Evolutionary conservation across 2,888 invertebrate species (phyloP).

Genomic region (Lacanobia wlatinum): DNA sequence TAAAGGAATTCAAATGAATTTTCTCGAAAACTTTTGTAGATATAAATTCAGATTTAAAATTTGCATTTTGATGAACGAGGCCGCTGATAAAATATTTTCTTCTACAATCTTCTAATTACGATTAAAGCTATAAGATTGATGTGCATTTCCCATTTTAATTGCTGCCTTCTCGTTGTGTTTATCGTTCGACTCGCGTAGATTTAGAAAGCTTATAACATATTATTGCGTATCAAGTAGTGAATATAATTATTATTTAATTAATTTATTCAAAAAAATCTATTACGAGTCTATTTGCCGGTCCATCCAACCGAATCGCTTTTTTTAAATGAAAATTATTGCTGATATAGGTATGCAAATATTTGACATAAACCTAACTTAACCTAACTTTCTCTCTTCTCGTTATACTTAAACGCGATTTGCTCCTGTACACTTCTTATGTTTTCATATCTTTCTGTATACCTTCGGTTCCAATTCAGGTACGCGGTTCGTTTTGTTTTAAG

Average conservation of each 20-base stretch:
- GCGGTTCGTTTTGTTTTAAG: no score
- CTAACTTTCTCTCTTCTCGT: no score
- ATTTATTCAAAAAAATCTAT: no score
- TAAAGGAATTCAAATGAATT: slow-evolving; percentile 43
- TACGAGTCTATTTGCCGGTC: no score
- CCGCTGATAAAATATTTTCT: slow-evolving; percentile 63
- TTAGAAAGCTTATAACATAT: slow-evolving; percentile 16
- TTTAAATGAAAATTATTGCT: no score
- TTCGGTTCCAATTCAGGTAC: no score
- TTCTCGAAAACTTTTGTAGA: slow-evolving; percentile 49
- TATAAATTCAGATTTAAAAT: slow-evolving; percentile 67
- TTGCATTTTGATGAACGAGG: slow-evolving; percentile 68
- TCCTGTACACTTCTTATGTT: no score
- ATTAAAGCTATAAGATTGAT: slow-evolving; percentile 40
- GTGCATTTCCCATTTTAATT: slow-evolving; percentile 34
- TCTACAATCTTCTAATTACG: slow-evolving; percentile 64
- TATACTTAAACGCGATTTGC: no score
- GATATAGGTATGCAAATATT: no score
- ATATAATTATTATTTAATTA: slow-evolving; percentile 2
- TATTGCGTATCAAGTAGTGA: slow-evolving; percentile 12
- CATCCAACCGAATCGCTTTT: no score
- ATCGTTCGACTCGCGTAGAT: not conserved
- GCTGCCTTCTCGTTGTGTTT: slow-evolving; percentile 11
- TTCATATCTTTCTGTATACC: no score
- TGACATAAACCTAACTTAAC: no score